Conservation (phyloP, 2,113 vertebrate genomes). For the Rynchops niger region DNA sequence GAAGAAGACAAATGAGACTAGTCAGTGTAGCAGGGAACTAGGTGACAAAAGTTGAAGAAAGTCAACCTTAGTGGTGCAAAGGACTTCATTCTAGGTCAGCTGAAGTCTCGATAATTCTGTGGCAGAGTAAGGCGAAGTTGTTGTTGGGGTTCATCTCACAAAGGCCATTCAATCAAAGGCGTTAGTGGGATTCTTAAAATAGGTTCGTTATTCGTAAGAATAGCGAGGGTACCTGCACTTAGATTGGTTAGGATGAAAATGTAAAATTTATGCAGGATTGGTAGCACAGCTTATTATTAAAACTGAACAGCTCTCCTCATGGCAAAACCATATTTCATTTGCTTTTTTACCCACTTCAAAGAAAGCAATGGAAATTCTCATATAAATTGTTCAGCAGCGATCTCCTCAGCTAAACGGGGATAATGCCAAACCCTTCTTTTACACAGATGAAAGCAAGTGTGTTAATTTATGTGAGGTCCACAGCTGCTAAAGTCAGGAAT, state of each 20-base stretch:
- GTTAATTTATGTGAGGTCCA: slow-evolving; percentile 13
- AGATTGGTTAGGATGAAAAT: background rate
- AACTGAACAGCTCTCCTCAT: background rate
- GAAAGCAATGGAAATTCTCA: background rate
- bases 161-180: background rate
- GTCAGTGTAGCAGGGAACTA: background rate
- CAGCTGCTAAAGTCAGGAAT: slow-evolving; percentile 3
- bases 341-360: background rate
- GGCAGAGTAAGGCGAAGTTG: background rate
- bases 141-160: background rate
- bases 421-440: slow-evolving; percentile 13
- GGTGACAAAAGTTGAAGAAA: background rate
- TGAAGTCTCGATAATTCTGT: background rate
- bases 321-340: background rate
- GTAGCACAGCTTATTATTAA: background rate
- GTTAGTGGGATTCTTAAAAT: background rate
- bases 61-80: background rate
- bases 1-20: background rate
- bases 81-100: background rate
- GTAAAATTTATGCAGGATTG: background rate
- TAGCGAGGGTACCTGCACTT: background rate
- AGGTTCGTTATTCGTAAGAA: background rate
- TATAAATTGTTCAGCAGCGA: background rate
- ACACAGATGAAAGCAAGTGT: slow-evolving; percentile 10
- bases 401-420: background rate